phyloP scores from a whole-genome alignment of 2,797 vertebrate species.

The Stomatorhinus walkeri region DNA sequence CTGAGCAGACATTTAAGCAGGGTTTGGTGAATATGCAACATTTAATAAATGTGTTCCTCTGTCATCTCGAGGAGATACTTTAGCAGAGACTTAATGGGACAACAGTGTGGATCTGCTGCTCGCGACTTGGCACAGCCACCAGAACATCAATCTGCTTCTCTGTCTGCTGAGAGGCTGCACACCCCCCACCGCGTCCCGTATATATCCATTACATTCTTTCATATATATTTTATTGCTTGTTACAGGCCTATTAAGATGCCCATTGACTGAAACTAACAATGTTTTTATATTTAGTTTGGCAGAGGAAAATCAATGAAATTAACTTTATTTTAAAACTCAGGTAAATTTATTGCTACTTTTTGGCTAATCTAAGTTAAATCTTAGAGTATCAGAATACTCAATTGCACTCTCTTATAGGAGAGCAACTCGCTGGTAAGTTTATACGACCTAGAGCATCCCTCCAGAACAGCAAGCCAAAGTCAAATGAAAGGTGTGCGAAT shows the following conservation, averaged over 20 bases:
- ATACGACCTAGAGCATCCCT: neutral
- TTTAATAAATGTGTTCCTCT: neutral
- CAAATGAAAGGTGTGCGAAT: neutral
- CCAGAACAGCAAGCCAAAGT: neutral
- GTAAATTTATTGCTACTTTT: neutral
- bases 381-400: neutral
- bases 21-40: neutral
- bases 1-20: neutral
- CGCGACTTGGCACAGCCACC: neutral
- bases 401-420: neutral
- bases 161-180: neutral
- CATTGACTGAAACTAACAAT: neutral
- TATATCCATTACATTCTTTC: neutral
- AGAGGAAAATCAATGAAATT: neutral
- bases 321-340: neutral
- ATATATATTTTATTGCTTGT: neutral
- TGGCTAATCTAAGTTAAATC: neutral
- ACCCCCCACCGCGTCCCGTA: neutral
- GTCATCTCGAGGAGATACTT: neutral
- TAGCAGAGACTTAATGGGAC: neutral
- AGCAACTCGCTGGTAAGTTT: neutral
- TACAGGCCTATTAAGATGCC: neutral
- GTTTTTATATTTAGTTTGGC: neutral
- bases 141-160: slow-evolving; percentile 10
- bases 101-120: neutral